Evolutionary conservation across 2,797 vertebrate genomes (phyloP), one percentile per base, ranked within the genome.

Genomic region (Aldrovandia affinis): DNA sequence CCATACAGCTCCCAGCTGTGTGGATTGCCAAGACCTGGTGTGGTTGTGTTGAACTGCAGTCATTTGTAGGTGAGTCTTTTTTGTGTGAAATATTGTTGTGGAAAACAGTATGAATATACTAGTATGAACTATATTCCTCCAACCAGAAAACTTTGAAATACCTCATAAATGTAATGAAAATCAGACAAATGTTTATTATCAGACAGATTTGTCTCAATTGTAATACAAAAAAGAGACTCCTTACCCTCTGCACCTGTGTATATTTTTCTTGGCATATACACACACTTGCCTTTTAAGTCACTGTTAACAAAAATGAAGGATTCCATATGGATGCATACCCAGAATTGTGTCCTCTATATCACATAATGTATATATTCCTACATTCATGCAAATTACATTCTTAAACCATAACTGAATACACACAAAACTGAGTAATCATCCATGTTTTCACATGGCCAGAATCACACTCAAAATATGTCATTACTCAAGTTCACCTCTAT

Each of bases 401-500:
- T 73, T 9, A 42, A 73, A 42, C 68, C 68, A 10, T 47, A 28
- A 77, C 6, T 33, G 9, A 47, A n/a, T 44, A 44, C 22, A 47
- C 39, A 77, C 33, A 25, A 47, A 33, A n/a, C 39, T n/a, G 42
- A 77, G 18, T 10, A 5, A 39, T 70, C 33, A 22, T 70, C 33
- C 33, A 39, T 70, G 18, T 70, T 39, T 77, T 47, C 9, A 0
- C 73, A 22, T 25, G 22, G 42, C 39, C 42, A 10, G 25, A 44
- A 10, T 47, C 25, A n/a, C 73, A 3, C 73, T 25, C 8, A 47
- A 77, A 77, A 77, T 77, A 77, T 47, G 73, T 47, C 42, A 77
- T 77, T 77, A 44, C 36, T 77, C 39, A 47, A 77, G 73, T 47
- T 77, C 73, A 77, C 25, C 73, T 77, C 42, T 47, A n/a, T 14